These are phyloP conservation scores for Ochlodes sylvanus DNA, from an alignment of 2,888 invertebrate species.

Conservation along the genomic window DNA sequence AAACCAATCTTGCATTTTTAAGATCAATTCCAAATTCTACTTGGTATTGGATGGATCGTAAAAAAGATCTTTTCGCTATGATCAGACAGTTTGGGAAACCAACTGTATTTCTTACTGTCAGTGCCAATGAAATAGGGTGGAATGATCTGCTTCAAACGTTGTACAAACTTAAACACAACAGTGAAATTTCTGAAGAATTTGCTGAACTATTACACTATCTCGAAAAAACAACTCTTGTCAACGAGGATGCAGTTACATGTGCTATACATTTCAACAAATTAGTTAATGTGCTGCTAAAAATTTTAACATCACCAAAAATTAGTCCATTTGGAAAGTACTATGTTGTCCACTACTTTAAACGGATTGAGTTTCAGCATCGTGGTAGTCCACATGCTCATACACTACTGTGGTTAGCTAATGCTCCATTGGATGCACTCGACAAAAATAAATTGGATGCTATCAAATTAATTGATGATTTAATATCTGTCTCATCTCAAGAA, in stretches of 20 bases:
- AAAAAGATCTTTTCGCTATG: constrained; percentile 64
- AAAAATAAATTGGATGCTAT: constrained; percentile 41
- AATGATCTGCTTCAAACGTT: constrained; percentile 44
- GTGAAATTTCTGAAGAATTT: constrained; percentile 8
- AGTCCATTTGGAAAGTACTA: constrained; percentile 55
- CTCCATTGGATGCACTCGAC: constrained; percentile 44
- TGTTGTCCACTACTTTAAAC: constrained; percentile 53
- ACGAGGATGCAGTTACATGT: constrained; percentile 55
- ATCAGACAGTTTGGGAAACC: constrained; percentile 61
- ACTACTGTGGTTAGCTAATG: constrained; percentile 58
- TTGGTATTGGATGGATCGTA: constrained; percentile 57
- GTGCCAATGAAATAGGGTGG: constrained; percentile 64
- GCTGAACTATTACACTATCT: too few species aligned
- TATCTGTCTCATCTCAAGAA: constrained; percentile 49
- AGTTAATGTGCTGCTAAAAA: constrained; percentile 49
- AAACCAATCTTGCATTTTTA: constrained; percentile 53
- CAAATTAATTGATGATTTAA: constrained; percentile 49
- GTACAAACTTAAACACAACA: constrained; percentile 7
- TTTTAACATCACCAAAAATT: constrained; percentile 50
- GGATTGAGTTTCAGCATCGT: constrained; percentile 59
- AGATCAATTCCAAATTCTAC: constrained; percentile 58
- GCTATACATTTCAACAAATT: constrained; percentile 58
- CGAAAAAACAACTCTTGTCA: constrained; percentile 41
- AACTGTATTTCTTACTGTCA: constrained; percentile 61
- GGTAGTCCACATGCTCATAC: constrained; percentile 59